Conservation (phyloP, 2,113 vertebrate genomes). For the Aptenodytes forsteri region DNA sequence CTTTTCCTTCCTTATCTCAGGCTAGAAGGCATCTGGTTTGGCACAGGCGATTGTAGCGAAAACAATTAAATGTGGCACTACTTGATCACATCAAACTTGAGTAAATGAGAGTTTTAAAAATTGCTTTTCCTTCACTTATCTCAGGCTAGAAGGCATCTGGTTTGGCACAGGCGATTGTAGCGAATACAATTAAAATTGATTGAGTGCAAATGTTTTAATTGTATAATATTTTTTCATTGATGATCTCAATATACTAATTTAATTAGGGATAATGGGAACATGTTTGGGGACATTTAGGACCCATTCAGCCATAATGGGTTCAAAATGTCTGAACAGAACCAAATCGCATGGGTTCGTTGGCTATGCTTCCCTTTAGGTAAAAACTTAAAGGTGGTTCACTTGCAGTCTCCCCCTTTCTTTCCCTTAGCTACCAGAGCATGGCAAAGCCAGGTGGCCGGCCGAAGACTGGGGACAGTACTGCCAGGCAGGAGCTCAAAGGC, state of each 20-base stretch:
- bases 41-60: neutral
- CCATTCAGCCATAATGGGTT: neutral
- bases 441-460: neutral
- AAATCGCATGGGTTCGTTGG: neutral
- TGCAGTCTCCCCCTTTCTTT: neutral
- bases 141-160: conserved; percentile 36
- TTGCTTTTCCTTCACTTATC: conserved; percentile 21
- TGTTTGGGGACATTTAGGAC: conserved; percentile 7
- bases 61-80: conserved; percentile 33
- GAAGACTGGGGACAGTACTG: neutral
- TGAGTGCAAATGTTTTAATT: conserved; percentile 64
- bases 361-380: neutral
- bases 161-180: neutral
- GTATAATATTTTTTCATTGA: conserved; percentile 38
- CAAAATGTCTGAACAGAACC: conserved; percentile 3
- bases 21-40: conserved; percentile 48
- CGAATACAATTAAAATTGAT: conserved; percentile 64
- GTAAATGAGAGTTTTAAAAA: conserved; percentile 30
- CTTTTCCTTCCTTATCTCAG: conserved; percentile 25
- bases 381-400: neutral
- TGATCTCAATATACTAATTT: conserved; percentile 31
- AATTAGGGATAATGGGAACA: conserved; percentile 29
- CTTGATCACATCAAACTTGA: neutral
- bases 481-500: neutral
- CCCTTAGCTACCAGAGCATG: neutral